Conservation (phyloP, 2,888 invertebrate species). For the Caradrina kadenii region DNA sequence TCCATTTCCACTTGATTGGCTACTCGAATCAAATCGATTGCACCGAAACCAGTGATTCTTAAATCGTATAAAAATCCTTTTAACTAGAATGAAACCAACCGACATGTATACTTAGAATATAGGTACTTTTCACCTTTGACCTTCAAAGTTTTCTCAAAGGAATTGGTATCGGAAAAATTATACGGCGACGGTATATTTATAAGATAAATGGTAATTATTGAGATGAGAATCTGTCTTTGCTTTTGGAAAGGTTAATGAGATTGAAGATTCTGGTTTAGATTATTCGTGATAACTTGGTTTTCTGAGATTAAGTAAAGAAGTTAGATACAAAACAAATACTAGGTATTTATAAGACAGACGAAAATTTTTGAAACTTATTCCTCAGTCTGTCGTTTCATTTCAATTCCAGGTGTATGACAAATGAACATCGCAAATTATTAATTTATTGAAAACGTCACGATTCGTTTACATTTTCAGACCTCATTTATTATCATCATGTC, state of each 20-base stretch:
- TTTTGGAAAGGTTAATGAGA: constrained; percentile 28
- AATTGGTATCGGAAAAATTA: constrained; percentile 44
- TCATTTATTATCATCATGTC: constrained; percentile 29
- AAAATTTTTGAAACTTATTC: no score
- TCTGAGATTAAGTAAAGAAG: not conserved
- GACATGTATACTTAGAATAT: not conserved
- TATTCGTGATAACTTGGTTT: constrained; percentile 2
- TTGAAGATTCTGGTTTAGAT: constrained; percentile 26
- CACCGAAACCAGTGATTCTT: constrained; percentile 5
- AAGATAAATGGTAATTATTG: constrained; percentile 47
- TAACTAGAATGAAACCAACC: not conserved
- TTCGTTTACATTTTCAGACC: constrained; percentile 21
- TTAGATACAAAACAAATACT: not conserved
- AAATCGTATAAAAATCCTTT: constrained; percentile 8
- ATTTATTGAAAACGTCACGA: constrained; percentile 9
- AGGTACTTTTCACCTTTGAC: constrained; percentile 20
- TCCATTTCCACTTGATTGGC: constrained; percentile 2
- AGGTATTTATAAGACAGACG: no score
- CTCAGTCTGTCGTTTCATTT: not conserved
- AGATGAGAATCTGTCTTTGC: constrained; percentile 27
- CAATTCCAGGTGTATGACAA: not conserved
- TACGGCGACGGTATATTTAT: constrained; percentile 31
- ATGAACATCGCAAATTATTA: not conserved
- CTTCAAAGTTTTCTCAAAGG: constrained; percentile 19
- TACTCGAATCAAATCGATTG: constrained; percentile 1